These are phyloP conservation scores for Anorthoa munda DNA, from an alignment of 2,888 invertebrate genomes.

Conservation along the genomic window DNA sequence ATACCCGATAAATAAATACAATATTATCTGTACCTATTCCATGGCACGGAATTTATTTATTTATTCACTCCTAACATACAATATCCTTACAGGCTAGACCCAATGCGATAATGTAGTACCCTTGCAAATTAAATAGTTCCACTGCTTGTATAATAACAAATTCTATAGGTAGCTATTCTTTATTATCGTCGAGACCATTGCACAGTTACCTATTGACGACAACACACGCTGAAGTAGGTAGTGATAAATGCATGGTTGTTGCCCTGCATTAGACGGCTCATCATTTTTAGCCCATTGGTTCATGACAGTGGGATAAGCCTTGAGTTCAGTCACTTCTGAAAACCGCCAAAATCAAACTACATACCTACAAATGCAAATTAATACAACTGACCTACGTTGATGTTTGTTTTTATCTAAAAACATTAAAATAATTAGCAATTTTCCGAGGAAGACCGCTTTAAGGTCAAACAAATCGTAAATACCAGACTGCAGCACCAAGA, in stretches of 20 bases:
- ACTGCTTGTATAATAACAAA: too few species aligned
- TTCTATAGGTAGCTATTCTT: too few species aligned
- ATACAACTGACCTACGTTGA: not conserved
- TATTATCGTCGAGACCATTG: slow-evolving; percentile 12
- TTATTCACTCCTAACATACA: too few species aligned
- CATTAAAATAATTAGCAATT: slow-evolving; percentile 1
- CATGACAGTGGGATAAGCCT: not conserved
- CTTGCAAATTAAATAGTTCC: too few species aligned
- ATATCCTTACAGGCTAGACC: too few species aligned
- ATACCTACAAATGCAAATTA: not conserved
- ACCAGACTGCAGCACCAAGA: slow-evolving; percentile 1
- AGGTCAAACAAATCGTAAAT: slow-evolving; percentile 38
- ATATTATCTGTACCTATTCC: slow-evolving; percentile 23
- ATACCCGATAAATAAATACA: slow-evolving; percentile 29
- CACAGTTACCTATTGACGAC: slow-evolving; percentile 21
- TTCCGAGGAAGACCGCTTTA: slow-evolving; percentile 17
- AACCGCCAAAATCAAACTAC: not conserved
- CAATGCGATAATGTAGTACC: too few species aligned
- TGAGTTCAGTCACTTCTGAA: not conserved
- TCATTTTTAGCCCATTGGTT: not conserved
- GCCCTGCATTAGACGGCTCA: not conserved
- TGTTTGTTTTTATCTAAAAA: not conserved
- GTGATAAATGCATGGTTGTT: not conserved
- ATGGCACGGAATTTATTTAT: not conserved
- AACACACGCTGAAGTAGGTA: slow-evolving; percentile 1